phyloP scores from a whole-genome alignment of 2,888 invertebrate genomes.

The Dynastes hyllus region DNA sequence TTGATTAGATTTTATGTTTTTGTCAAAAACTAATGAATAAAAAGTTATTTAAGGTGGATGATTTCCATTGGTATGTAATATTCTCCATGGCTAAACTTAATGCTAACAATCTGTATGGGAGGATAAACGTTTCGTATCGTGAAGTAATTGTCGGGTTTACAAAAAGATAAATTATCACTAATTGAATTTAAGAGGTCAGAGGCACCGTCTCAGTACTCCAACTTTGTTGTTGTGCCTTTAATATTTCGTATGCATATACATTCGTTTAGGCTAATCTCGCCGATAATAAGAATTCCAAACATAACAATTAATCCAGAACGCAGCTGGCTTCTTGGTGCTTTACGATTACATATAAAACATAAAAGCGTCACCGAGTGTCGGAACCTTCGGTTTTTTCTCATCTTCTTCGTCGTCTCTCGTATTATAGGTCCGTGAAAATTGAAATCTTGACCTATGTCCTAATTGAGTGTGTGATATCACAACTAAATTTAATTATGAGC shows the following conservation, averaged over 20 bases:
- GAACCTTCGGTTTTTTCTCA: not conserved
- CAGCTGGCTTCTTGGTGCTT: conserved; percentile 37
- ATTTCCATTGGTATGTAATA: too few species aligned
- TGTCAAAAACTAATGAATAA: too few species aligned
- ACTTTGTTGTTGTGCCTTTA: conserved; percentile 24
- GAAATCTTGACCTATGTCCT: conserved; percentile 47
- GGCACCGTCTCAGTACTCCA: not conserved
- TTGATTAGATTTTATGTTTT: too few species aligned
- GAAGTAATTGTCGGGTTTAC: conserved; percentile 49
- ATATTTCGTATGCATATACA: conserved; percentile 9
- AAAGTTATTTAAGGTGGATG: too few species aligned
- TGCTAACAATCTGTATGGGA: not conserved
- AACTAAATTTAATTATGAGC: conserved; percentile 44
- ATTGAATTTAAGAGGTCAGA: conserved; percentile 51
- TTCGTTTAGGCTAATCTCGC: conserved; percentile 21
- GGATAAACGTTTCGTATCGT: conserved; percentile 41
- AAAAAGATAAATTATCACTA: conserved; percentile 50
- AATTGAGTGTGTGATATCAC: conserved; percentile 36
- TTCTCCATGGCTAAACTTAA: not conserved
- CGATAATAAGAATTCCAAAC: conserved; percentile 35
- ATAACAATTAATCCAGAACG: conserved; percentile 26
- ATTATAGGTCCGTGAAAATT: conserved; percentile 31
- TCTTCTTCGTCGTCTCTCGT: not conserved
- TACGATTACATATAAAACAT: conserved; percentile 39
- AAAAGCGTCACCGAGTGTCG: conserved; percentile 24